phyloP scores from a whole-genome alignment of 2,113 vertebrate genomes.

The Chaetodon auriga region DNA sequence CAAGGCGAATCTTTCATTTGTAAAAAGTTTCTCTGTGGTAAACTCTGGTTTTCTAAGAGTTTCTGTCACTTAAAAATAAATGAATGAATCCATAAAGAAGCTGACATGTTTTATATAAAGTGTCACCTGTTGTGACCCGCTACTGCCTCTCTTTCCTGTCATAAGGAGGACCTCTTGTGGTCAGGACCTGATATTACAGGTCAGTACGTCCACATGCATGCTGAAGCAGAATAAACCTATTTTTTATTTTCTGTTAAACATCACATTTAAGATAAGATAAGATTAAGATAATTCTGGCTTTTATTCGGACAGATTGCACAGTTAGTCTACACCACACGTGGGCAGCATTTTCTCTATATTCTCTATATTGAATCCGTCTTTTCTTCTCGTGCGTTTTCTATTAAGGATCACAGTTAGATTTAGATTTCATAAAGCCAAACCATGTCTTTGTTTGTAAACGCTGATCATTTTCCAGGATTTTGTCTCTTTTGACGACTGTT shows the following conservation, averaged over 20 bases:
- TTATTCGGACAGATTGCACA: not conserved
- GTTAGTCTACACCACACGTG: too few relatives aligned
- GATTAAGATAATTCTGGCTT: too few relatives aligned
- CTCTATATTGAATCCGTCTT: too few relatives aligned
- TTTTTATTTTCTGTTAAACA: not conserved
- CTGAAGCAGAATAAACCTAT: not conserved
- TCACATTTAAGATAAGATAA: not conserved
- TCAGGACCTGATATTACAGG: slow-evolving; percentile 19
- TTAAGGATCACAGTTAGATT: too few relatives aligned
- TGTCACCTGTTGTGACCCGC: not conserved
- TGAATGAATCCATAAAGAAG: not conserved
- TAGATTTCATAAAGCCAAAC: too few relatives aligned
- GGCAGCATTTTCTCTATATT: not conserved
- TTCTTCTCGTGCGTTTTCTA: too few relatives aligned
- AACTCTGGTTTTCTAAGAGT: not conserved
- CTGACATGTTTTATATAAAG: too few relatives aligned
- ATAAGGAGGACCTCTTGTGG: slow-evolving; percentile 55
- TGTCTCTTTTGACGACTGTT: too few relatives aligned
- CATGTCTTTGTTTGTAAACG: not conserved
- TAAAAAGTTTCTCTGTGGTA: not conserved
- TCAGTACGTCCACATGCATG: not conserved
- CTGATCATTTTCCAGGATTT: not conserved
- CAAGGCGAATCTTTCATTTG: not conserved
- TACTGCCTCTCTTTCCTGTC: not conserved
- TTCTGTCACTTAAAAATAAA: not conserved